Evolutionary conservation across 2,888 invertebrate genomes (phyloP), one percentile per base, ranked within the genome.

Genomic region (Eilema caniola): DNA sequence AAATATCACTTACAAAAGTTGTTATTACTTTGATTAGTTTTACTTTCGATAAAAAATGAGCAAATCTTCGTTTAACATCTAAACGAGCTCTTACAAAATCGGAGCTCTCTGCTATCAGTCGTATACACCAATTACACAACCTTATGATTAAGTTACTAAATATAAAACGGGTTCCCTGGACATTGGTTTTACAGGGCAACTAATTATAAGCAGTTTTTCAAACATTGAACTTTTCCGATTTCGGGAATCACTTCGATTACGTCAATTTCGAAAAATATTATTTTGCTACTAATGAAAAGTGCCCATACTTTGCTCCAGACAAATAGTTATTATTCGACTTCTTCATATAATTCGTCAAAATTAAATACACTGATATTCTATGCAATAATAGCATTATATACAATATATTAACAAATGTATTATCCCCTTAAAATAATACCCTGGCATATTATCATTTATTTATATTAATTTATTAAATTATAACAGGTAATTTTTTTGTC

Each of bases 21-120:
- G 5, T n/a, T n/a, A 20, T 31, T 61, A 33, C 28, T 20, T 61
- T 47, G 33, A 33, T 66, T 53, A 31, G 5, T 65, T 72, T 66
- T 61, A 74, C 72, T 75, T 73, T 28, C 77, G 33, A 74, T 74
- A 71, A 66, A 66, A 73, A 76, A 77, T 88, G 88, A 88, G 88
- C 88, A 88, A 88, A 81, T 86, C 80, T 82, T 83, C 76, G 70
- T 69, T 79, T 78, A 82, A 73, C 72, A 77, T 24, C 79, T 84
- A 86, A 75, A 72, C 37, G 69, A 80, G 76, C 74, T 76, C 86
- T 82, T 37, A 69, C 65, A 82, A 81, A 84, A 82, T 79, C 67
- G 78, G 81, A 84, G 80, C 78, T 69, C 65, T 61, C 66, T 70
- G 68, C 75, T 76, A 76, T 86, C 87, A 88, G 86, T 82, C 84